Base-by-base conservation (phyloP, 1,140 invertebrate genomes). In the Dryas iulia region DNA sequence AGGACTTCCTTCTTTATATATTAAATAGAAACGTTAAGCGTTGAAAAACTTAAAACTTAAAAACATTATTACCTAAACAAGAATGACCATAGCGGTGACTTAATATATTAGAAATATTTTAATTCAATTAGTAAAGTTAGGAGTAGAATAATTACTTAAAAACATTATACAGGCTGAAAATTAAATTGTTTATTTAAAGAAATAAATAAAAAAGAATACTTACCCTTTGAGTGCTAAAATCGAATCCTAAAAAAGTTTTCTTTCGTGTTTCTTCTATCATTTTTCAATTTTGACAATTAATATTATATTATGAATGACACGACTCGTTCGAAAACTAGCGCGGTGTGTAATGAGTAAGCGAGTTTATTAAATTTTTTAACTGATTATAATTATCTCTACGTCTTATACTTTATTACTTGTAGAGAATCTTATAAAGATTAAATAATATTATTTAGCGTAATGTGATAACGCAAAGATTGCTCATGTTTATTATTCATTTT, bases 161-260 rank as follows among this genome's bases (percentile, higher is more conserved):
- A 47, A 47, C 10, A 47, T 47, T 47, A 1, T 18, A 47, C 7
- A 0, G 2, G 39, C 39, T 10, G 14, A 47, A 18, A 21, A 18
- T 0, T 21, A 47, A 6, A 21, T 47, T 6, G 39, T 47, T 5
- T 7, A 3, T 3, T 3, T 3, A 28, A 47, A 21, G 8, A 47
- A 47, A 21, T 21, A 10, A 47, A 0, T 18, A 47, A 21, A 47
- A 47, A 14, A 21, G 10, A 47, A 21, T 18, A 21, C 81, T 92
- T 93, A 97, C 96, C 94, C 96, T 96, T 87, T 97, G 96, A 21
- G 96, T 97, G 84, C 96, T 96, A 79, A 96, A 94, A 92, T 97
- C 96, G 63, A 97, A 93, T 62, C 96, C 96, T 69, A 97, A 92
- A 90, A 94, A 96, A 76, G 93, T 89, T 88, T 87, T 88, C 63